phyloP scores from a whole-genome alignment of 2,797 vertebrate genomes.

The Phrynocephalus forsythii region DNA sequence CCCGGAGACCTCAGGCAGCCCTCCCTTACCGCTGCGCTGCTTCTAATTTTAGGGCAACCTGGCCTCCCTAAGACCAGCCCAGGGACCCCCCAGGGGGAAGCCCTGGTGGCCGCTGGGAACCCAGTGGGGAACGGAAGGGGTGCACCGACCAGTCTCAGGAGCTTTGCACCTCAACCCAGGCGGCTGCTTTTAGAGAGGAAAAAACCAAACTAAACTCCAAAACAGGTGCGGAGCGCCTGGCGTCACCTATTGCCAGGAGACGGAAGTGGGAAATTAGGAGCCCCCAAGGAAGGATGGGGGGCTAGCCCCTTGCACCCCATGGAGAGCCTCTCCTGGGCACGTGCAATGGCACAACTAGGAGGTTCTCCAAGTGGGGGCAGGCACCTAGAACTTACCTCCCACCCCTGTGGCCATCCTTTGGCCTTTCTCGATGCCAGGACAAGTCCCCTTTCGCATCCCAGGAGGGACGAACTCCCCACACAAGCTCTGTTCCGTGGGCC shows the following conservation, averaged over 20 bases:
- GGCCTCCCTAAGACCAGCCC: constrained; percentile 30
- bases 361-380: too few relatives aligned
- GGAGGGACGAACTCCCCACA: too few relatives aligned
- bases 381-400: background rate
- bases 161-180: too few relatives aligned
- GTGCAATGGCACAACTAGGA: background rate
- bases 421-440: too few relatives aligned
- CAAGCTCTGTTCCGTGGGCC: too few relatives aligned
- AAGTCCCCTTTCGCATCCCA: too few relatives aligned
- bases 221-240: background rate
- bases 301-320: background rate
- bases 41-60: constrained; percentile 5
- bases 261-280: background rate
- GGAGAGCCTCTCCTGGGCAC: background rate
- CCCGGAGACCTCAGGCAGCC: constrained; percentile 32
- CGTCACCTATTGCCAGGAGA: background rate
- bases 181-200: background rate
- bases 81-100: background rate
- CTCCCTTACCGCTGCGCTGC: constrained; percentile 9
- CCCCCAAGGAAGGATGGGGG: background rate
- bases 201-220: too few relatives aligned
- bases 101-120: background rate
- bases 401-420: background rate
- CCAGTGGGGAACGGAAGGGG: background rate
- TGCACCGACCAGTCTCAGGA: background rate